These are phyloP conservation scores for Furcula furcula DNA, from an alignment of 2,888 invertebrate species.

Conservation along the genomic window DNA sequence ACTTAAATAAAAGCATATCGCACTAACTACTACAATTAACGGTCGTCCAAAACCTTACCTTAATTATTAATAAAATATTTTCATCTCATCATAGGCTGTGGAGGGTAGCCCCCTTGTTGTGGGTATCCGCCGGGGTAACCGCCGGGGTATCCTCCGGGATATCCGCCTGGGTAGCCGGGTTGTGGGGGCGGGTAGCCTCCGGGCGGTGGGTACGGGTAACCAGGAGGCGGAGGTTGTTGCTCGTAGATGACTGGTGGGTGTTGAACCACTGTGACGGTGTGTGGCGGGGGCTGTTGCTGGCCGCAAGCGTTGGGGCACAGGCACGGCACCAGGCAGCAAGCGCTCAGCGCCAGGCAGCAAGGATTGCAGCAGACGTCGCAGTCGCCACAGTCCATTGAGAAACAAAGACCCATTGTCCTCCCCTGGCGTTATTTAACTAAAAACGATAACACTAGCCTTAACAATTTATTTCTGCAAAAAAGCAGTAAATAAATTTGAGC, in stretches of 20 bases:
- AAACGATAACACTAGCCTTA: conserved; percentile 36
- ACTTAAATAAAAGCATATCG: too few relatives aligned
- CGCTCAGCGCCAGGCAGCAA: conserved; percentile 68
- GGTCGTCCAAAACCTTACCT: conserved; percentile 58
- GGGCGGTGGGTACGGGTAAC: conserved; percentile 50
- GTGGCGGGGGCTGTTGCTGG: conserved; percentile 58
- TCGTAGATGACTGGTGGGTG: conserved; percentile 58
- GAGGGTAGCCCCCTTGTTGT: conserved; percentile 12
- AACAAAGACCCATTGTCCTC: conserved; percentile 65
- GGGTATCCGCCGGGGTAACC: conserved; percentile 33
- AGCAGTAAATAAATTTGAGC: too few relatives aligned
- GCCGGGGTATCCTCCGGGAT: conserved; percentile 31
- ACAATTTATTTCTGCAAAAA: conserved; percentile 18
- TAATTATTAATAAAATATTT: conserved; percentile 34
- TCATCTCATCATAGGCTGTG: conserved; percentile 51
- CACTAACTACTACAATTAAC: conserved; percentile 2
- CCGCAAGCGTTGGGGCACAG: conserved; percentile 73
- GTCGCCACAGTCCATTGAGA: conserved; percentile 70
- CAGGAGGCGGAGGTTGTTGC: conserved; percentile 50
- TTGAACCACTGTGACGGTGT: conserved; percentile 57
- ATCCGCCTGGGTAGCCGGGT: conserved; percentile 39
- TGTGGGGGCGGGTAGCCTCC: conserved; percentile 39
- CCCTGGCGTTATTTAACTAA: conserved; percentile 46
- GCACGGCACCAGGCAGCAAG: conserved; percentile 70
- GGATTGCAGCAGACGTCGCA: conserved; percentile 68